phyloP scores from a whole-genome alignment of 2,113 vertebrate species.

The Orientallactaga bullata region DNA sequence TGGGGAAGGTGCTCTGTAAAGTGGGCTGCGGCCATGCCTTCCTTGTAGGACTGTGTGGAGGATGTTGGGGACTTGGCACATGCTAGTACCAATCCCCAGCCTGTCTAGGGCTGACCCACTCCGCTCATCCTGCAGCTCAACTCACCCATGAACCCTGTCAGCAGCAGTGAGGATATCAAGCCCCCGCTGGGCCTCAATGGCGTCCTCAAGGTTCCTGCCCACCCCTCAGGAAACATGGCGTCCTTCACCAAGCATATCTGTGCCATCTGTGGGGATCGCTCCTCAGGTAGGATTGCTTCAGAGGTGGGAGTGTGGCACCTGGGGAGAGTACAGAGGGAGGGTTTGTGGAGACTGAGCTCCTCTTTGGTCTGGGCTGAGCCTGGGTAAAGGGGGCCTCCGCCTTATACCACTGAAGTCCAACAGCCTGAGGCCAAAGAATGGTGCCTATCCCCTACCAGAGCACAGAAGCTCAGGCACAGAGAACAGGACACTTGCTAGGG shows the following conservation, averaged over 20 bases:
- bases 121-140: conserved; percentile 89
- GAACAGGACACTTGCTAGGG: background rate
- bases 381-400: fast-evolving
- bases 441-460: fast-evolving
- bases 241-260: conserved; percentile 99
- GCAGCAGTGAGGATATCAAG: conserved; percentile 98
- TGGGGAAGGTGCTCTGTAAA: background rate
- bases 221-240: conserved; percentile 93
- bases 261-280: conserved; percentile 99
- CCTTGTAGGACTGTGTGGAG: background rate
- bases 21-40: background rate
- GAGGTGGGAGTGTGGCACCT: fast-evolving
- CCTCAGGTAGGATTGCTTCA: conserved; percentile 91
- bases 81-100: fast-evolving
- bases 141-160: conserved; percentile 98
- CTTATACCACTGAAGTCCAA: fast-evolving
- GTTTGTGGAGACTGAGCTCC: fast-evolving
- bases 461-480: fast-evolving
- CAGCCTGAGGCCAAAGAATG: background rate
- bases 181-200: conserved; percentile 98
- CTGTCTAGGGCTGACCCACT: background rate
- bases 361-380: background rate
- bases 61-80: background rate
- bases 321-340: background rate
- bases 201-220: conserved; percentile 97